Conservation (phyloP, 2,797 vertebrate species). For the Aeoliscus strigatus region DNA sequence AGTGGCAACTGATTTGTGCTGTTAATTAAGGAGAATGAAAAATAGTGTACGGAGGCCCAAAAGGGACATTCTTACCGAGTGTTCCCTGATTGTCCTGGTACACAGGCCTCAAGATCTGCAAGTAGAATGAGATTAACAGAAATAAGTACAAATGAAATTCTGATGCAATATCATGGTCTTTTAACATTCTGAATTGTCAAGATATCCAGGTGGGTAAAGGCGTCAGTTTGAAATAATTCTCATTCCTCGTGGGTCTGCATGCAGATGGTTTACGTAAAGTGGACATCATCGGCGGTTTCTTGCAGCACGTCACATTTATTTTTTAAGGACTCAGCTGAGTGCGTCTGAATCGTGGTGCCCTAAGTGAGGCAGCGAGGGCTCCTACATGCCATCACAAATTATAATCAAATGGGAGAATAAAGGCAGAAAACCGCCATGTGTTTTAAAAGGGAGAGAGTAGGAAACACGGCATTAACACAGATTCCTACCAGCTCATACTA, state of each 20-base stretch:
- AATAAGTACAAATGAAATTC: too few species aligned
- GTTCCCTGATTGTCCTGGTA: slow-evolving; percentile 81
- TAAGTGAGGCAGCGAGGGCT: slow-evolving; percentile 21
- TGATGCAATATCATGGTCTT: too few species aligned
- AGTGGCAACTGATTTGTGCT: neutral
- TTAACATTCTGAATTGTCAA: too few species aligned
- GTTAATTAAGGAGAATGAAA: too few species aligned
- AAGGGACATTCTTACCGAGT: slow-evolving; percentile 84
- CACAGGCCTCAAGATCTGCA: slow-evolving; percentile 86
- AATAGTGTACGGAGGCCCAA: too few species aligned
- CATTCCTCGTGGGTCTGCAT: neutral
- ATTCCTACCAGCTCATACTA: slow-evolving; percentile 3
- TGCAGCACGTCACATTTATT: slow-evolving; percentile 12
- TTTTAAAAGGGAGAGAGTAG: slow-evolving; percentile 8
- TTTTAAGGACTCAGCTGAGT: slow-evolving; percentile 12
- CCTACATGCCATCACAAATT: slow-evolving; percentile 35
- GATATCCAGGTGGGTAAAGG: neutral
- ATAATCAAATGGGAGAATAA: slow-evolving; percentile 15
- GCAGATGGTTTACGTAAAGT: neutral
- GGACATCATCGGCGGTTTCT: slow-evolving; percentile 1
- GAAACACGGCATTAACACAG: neutral
- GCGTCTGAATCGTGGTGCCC: slow-evolving; percentile 12
- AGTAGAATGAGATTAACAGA: slow-evolving; percentile 31
- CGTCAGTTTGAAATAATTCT: neutral
- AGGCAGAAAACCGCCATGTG: slow-evolving; percentile 15